phyloP scores from a whole-genome alignment of 2,113 vertebrate species.

The Dromiciops gliroides region DNA sequence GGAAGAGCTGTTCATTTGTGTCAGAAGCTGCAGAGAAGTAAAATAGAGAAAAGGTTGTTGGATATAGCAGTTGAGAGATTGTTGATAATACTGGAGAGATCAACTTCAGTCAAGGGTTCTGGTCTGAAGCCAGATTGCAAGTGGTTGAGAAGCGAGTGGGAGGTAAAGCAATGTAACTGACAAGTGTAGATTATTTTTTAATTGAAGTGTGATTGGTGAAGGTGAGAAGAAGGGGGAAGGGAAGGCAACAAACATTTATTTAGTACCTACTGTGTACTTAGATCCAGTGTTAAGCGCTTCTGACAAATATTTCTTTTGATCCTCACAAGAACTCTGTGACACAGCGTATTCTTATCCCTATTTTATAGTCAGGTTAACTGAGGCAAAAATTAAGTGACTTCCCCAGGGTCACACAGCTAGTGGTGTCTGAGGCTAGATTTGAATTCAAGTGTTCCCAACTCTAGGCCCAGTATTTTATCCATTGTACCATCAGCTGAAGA shows the following conservation, averaged over 20 bases:
- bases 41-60: background rate
- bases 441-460: background rate
- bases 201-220: background rate
- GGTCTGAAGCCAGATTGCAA: background rate
- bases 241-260: background rate
- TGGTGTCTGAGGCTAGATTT: background rate
- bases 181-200: background rate
- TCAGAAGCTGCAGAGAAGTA: background rate
- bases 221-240: background rate
- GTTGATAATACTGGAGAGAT: background rate
- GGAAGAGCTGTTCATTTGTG: background rate
- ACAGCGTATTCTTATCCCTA: background rate
- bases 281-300: background rate
- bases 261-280: background rate
- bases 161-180: background rate
- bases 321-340: background rate
- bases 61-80: background rate
- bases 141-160: background rate
- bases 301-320: background rate
- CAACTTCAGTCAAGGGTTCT: background rate
- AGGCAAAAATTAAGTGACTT: background rate
- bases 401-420: background rate
- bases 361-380: background rate
- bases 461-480: background rate
- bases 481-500: background rate